phyloP scores from a whole-genome alignment of 1,140 invertebrate species.

The Drosophila seguyi region DNA sequence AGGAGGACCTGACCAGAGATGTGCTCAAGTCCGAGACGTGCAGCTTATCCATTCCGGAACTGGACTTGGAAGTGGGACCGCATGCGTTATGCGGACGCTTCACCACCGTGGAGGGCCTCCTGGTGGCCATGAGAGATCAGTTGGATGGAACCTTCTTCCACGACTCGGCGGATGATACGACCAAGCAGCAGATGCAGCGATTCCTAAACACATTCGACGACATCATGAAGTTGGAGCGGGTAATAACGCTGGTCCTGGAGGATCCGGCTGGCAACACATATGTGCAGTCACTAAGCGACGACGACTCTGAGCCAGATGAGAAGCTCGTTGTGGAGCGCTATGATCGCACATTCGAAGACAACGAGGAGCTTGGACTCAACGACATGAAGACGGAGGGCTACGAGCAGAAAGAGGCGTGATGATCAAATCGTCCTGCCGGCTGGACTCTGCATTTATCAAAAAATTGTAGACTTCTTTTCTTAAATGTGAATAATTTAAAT shows the following conservation, averaged over 20 bases:
- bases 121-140: constrained; percentile 90
- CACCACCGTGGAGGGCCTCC: constrained; percentile 96
- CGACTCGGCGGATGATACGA: constrained; percentile 89
- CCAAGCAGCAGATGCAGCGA: constrained; percentile 83
- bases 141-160: constrained; percentile 91
- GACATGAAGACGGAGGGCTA: constrained; percentile 96
- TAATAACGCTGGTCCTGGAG: constrained; percentile 93
- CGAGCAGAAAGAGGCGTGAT: constrained; percentile 65
- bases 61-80: constrained; percentile 94
- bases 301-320: constrained; percentile 89
- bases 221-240: constrained; percentile 88
- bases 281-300: constrained; percentile 93
- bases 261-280: constrained; percentile 99
- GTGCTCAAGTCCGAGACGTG: constrained; percentile 99
- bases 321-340: constrained; percentile 93
- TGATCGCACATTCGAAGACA: constrained; percentile 95
- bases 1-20: constrained; percentile 95
- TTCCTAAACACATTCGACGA: constrained; percentile 91
- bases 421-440: no score
- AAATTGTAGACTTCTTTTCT: not conserved
- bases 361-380: constrained; percentile 97
- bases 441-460: constrained; percentile 17
- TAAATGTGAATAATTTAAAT: constrained; percentile 8
- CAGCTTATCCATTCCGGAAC: constrained; percentile 93
- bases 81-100: constrained; percentile 96